Base-by-base conservation (phyloP, 2,888 invertebrate species). In the Drosophila barbarae region DNA sequence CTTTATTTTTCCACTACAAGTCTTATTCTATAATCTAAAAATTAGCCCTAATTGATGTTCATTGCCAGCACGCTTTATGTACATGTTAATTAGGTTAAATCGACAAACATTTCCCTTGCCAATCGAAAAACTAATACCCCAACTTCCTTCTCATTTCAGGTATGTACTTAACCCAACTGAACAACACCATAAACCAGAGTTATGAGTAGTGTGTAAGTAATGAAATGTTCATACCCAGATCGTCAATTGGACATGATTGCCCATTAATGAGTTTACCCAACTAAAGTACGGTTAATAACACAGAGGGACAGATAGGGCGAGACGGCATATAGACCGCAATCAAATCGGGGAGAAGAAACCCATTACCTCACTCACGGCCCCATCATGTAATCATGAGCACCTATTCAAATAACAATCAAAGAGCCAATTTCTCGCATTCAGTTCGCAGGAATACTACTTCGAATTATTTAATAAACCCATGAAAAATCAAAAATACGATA, bases 401-500 rank as follows among this genome's bases (percentile, higher is more conserved):
- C 69, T 69, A 67, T 68, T 69, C 59, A 36, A 60, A 74, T 49
- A 50, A 58, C 66, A 74, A 83, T 77, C 75, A 77, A 46, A 63
- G 57, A 63, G 57, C 51, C 59, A 73, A 77, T 84, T 84, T 81
- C 63, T 51, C 50, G 68, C 59, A 81, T 73, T 84, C 73, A 71
- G 68, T 69, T 66, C 23, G 42, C 36, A 68, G 53, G 79, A 80
- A 72, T 63, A 56, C 69, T 67, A 64, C 79, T 72, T 65, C 67
- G 65, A 82, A 80, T 74, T 74, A 76, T 78, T 76, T 82, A 78
- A 84, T 84, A 84, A 78, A 82, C 82, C 83, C 79, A 84, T 80
- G 84, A 76, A 80, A 82, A 84, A 81, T 84, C 82, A 60, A 72
- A 76, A 79, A 81, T 81, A 78, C 84, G 84, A 81, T 84, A 74